These are phyloP conservation scores for Drosophila rubida DNA, from an alignment of 2,888 invertebrate species.

Conservation along the genomic window DNA sequence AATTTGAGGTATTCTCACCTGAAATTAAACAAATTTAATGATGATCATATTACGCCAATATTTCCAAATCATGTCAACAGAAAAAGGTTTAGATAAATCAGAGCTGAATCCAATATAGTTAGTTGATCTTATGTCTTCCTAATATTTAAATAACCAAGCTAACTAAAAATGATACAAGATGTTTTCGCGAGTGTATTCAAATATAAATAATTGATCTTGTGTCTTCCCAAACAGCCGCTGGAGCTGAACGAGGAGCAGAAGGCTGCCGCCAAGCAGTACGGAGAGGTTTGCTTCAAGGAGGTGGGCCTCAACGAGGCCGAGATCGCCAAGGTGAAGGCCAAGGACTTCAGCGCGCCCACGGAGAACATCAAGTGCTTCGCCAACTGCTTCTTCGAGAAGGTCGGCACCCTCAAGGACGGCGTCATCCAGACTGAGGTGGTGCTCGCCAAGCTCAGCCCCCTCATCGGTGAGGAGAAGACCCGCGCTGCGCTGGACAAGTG, in stretches of 20 bases:
- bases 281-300: slow-evolving; percentile 64
- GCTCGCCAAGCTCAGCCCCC: slow-evolving; percentile 52
- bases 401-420: slow-evolving; percentile 73
- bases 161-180: too few species aligned
- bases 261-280: slow-evolving; percentile 57
- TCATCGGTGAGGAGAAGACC: slow-evolving; percentile 75
- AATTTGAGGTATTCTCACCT: too few species aligned
- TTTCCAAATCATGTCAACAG: too few species aligned
- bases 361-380: slow-evolving; percentile 79
- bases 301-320: slow-evolving; percentile 66
- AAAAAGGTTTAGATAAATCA: too few species aligned
- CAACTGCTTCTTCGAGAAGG: slow-evolving; percentile 82
- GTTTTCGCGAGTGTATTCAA: too few species aligned
- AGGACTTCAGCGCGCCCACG: slow-evolving; percentile 63
- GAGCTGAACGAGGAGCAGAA: slow-evolving; percentile 75
- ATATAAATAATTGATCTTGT: too few species aligned
- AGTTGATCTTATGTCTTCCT: too few species aligned
- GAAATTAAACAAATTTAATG: too few species aligned
- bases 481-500: slow-evolving; percentile 64
- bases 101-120: too few species aligned
- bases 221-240: too few species aligned
- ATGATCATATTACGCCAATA: too few species aligned
- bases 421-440: slow-evolving; percentile 66
- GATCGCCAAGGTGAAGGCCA: slow-evolving; percentile 58
- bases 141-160: too few species aligned